Conservation (phyloP, 1,140 invertebrate genomes). For the Drosophila kurseongensis region DNA sequence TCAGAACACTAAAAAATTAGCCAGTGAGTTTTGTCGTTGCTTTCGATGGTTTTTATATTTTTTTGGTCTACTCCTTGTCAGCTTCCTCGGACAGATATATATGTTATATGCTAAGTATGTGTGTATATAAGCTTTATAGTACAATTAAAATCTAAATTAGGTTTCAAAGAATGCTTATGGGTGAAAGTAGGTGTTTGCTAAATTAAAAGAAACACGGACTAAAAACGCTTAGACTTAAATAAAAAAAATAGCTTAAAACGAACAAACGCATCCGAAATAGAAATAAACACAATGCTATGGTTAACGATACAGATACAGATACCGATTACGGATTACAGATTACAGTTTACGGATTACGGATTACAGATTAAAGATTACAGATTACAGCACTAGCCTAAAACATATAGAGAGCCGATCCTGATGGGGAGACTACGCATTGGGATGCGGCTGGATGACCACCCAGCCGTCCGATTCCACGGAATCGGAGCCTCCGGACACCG, state of each 20-base stretch:
- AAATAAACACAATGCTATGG: slow-evolving; percentile 20
- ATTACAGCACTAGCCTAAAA: slow-evolving; percentile 28
- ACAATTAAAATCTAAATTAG: slow-evolving; percentile 25
- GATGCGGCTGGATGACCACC: slow-evolving; percentile 67
- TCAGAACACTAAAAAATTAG: neutral
- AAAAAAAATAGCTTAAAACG: slow-evolving; percentile 9
- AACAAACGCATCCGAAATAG: slow-evolving; percentile 3
- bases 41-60: slow-evolving; percentile 49
- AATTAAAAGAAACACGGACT: slow-evolving; percentile 26
- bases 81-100: slow-evolving; percentile 34
- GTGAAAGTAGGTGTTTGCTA: neutral
- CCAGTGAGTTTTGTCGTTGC: slow-evolving; percentile 14
- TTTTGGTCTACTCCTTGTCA: slow-evolving; percentile 47
- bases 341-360: slow-evolving; percentile 18
- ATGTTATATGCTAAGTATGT: slow-evolving; percentile 12
- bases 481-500: slow-evolving; percentile 18
- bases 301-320: slow-evolving; percentile 25
- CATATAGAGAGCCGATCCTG: slow-evolving; percentile 18
- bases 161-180: slow-evolving; percentile 11
- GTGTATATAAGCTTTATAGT: slow-evolving; percentile 22
- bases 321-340: slow-evolving; percentile 7
- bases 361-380: slow-evolving; percentile 13
- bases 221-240: slow-evolving; percentile 30
- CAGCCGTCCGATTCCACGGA: slow-evolving; percentile 62
- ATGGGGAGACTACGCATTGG: slow-evolving; percentile 39